Conservation (phyloP, 1,140 invertebrate species). For the Trissolcus basalis region DNA sequence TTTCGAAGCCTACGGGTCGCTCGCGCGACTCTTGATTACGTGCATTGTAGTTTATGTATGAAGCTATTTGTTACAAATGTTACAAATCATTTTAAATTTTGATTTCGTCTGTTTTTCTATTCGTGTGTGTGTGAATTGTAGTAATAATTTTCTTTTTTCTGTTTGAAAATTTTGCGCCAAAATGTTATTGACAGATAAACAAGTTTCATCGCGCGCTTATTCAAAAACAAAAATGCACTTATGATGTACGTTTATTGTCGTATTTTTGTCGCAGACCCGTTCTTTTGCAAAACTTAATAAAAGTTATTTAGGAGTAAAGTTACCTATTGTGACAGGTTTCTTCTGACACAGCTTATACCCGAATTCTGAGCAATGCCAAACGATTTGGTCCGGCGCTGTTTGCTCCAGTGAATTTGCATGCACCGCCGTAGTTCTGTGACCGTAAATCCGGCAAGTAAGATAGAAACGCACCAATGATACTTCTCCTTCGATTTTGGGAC, state of each 20-base stretch:
- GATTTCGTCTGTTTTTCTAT: too few species aligned
- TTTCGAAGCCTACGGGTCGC: too few species aligned
- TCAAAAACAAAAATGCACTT: constrained; percentile 3
- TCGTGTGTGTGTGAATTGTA: too few species aligned
- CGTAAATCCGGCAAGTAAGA: constrained; percentile 59
- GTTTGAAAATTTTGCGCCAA: constrained; percentile 8
- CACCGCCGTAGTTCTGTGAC: constrained; percentile 35
- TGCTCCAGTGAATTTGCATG: constrained; percentile 59
- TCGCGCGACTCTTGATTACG: too few species aligned
- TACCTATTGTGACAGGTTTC: constrained; percentile 44
- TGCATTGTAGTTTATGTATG: too few species aligned
- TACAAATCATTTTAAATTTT: too few species aligned
- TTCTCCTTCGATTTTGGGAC: constrained; percentile 56
- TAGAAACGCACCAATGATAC: constrained; percentile 57
- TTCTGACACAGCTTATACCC: constrained; percentile 42
- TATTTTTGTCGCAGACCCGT: constrained; percentile 13
- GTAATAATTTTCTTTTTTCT: too few species aligned
- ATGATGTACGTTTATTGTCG: constrained; percentile 18
- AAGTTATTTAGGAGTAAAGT: constrained; percentile 59
- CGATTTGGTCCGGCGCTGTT: constrained; percentile 46
- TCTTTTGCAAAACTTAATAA: constrained; percentile 47
- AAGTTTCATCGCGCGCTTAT: too few species aligned
- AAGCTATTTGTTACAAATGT: too few species aligned
- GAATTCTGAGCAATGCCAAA: constrained; percentile 42
- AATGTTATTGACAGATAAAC: constrained; percentile 6